These are phyloP conservation scores for Caenorhabditis remanei DNA, from an alignment of 1,140 invertebrate species.

Conservation along the genomic window DNA sequence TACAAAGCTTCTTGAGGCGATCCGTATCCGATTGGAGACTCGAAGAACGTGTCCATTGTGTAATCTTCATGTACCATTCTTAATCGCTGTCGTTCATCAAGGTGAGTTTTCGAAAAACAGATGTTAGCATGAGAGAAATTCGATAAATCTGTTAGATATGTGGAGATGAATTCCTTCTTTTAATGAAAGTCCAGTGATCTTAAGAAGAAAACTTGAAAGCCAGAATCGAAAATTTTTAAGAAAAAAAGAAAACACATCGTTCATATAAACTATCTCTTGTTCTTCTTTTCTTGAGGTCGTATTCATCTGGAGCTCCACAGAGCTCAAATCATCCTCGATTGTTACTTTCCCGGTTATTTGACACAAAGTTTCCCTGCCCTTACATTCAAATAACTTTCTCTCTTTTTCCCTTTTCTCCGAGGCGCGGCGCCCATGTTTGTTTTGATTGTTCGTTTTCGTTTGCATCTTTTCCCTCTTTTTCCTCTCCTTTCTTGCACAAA, in stretches of 20 bases:
- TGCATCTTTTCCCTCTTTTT: constrained; percentile 5
- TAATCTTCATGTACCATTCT: constrained; percentile 55
- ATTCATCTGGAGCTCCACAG: no score
- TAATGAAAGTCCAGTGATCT: no score
- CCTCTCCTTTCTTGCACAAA: constrained; percentile 36
- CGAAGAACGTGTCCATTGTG: constrained; percentile 48
- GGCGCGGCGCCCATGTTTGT: constrained; percentile 29
- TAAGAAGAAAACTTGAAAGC: background rate
- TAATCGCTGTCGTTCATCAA: constrained; percentile 55
- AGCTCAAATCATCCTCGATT: no score
- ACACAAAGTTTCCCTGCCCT: no score
- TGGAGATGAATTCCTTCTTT: background rate
- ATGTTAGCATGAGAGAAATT: background rate
- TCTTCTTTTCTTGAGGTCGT: no score
- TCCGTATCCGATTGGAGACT: constrained; percentile 47
- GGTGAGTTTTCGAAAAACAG: constrained; percentile 31
- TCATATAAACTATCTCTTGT: background rate
- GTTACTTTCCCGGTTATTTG: no score
- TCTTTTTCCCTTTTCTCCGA: background rate
- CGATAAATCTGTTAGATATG: constrained; percentile 18
- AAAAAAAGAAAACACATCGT: background rate
- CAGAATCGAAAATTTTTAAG: background rate
- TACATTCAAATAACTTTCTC: background rate
- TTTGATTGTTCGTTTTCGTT: constrained; percentile 45
- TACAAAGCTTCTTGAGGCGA: constrained; percentile 53